These are phyloP conservation scores for Sialis lutaria DNA, from an alignment of 2,888 invertebrate species.

Conservation along the genomic window DNA sequence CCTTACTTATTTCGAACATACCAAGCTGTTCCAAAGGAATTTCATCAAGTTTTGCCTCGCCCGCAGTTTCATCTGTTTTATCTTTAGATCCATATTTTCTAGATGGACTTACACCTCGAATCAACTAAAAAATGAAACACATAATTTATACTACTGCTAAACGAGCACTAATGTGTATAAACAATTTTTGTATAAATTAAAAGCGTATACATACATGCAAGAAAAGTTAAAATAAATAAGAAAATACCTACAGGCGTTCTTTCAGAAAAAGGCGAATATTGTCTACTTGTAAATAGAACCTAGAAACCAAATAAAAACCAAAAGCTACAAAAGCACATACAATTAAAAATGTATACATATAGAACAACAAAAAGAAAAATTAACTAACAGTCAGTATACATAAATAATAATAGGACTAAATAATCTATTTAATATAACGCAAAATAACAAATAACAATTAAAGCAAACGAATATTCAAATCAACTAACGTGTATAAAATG, in stretches of 20 bases:
- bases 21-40: slow-evolving; percentile 31
- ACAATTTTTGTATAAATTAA: no score
- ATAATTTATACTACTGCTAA: no score
- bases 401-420: no score
- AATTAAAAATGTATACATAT: neutral
- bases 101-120: slow-evolving; percentile 35
- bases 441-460: neutral
- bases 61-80: slow-evolving; percentile 22
- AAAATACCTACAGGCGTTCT: slow-evolving; percentile 53
- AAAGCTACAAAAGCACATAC: neutral
- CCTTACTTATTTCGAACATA: slow-evolving; percentile 19
- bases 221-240: slow-evolving; percentile 17
- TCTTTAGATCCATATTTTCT: slow-evolving; percentile 21
- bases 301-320: slow-evolving; percentile 24
- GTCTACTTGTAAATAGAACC: slow-evolving; percentile 44
- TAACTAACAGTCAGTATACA: no score
- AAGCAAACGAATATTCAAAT: neutral
- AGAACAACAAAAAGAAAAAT: no score
- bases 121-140: slow-evolving; percentile 29
- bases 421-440: neutral
- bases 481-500: no score
- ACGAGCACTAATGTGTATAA: no score
- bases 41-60: slow-evolving; percentile 21
- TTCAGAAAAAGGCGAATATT: slow-evolving; percentile 43
- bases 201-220: no score